Evolutionary conservation across 2,113 vertebrate genomes (phyloP).

Genomic region (Forbesichthys agassizii): DNA sequence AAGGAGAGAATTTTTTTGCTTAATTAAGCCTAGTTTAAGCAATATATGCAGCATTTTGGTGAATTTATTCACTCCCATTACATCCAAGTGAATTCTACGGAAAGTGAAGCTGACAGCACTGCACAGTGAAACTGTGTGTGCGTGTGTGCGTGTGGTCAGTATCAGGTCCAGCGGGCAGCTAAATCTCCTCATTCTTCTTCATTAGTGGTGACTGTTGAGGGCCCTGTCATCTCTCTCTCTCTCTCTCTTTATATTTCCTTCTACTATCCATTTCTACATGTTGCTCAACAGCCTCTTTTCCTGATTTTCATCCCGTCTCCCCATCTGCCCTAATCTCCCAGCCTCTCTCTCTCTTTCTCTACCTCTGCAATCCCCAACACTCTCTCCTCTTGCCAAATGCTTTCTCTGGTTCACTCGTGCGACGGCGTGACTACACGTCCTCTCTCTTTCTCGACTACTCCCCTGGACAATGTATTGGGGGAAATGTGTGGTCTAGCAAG

Average conservation of each 20-base stretch:
- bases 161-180: constrained; percentile 43
- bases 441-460: neutral
- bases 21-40: constrained; percentile 52
- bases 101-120: constrained; percentile 10
- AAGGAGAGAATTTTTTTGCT: constrained; percentile 18
- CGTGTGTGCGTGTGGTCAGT: constrained; percentile 38
- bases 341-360: neutral
- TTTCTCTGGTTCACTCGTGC: neutral
- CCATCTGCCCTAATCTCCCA: neutral
- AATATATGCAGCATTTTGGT: constrained; percentile 28
- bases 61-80: constrained; percentile 38
- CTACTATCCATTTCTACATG: constrained; percentile 32
- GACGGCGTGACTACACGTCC: neutral
- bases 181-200: constrained; percentile 66
- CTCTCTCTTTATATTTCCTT: constrained; percentile 22
- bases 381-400: neutral
- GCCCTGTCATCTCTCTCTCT: constrained; percentile 22
- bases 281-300: constrained; percentile 20
- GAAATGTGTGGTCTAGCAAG: no score
- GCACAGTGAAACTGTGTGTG: neutral
- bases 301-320: neutral
- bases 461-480: neutral
- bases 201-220: constrained; percentile 62
- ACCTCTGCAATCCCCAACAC: neutral
- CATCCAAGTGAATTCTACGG: constrained; percentile 17